Evolutionary conservation across 2,888 invertebrate species (phyloP).

Genomic region (Pilophorus perplexus): DNA sequence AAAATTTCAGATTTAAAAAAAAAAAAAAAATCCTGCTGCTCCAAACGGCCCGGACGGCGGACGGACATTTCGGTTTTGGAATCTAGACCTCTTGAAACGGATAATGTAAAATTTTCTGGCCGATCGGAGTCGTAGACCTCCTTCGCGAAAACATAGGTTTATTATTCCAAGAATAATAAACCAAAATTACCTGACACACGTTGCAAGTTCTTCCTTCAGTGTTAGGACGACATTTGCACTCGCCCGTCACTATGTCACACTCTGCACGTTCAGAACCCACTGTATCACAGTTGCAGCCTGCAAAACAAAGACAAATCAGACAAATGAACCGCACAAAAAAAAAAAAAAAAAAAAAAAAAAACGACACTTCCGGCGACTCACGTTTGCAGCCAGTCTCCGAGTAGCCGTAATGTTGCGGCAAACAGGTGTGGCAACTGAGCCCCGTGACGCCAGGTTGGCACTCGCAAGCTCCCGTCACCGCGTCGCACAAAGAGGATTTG

Average conservation of each 20-base stretch:
- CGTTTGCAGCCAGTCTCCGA: constrained; percentile 64
- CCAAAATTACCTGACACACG: constrained; percentile 62
- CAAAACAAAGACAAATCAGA: neutral
- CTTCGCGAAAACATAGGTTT: no score
- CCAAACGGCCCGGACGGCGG: no score
- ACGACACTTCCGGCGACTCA: no score
- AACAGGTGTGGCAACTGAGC: constrained; percentile 57
- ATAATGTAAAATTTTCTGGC: no score
- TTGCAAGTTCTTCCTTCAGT: constrained; percentile 71
- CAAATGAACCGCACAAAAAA: neutral
- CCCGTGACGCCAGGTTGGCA: constrained; percentile 85
- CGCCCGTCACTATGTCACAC: constrained; percentile 75
- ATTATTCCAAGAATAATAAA: no score
- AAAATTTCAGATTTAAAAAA: no score
- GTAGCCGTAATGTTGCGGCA: constrained; percentile 67
- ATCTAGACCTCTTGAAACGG: no score
- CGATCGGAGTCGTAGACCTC: no score
- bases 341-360: no score
- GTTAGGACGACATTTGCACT: constrained; percentile 53
- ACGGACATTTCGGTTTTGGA: no score
- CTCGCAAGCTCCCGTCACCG: constrained; percentile 76
- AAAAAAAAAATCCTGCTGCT: no score
- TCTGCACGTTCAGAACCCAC: constrained; percentile 63
- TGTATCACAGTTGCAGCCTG: constrained; percentile 69
- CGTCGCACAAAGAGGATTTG: constrained; percentile 66